phyloP scores from a whole-genome alignment of 2,797 vertebrate genomes.

The Clarias laeviceps region DNA sequence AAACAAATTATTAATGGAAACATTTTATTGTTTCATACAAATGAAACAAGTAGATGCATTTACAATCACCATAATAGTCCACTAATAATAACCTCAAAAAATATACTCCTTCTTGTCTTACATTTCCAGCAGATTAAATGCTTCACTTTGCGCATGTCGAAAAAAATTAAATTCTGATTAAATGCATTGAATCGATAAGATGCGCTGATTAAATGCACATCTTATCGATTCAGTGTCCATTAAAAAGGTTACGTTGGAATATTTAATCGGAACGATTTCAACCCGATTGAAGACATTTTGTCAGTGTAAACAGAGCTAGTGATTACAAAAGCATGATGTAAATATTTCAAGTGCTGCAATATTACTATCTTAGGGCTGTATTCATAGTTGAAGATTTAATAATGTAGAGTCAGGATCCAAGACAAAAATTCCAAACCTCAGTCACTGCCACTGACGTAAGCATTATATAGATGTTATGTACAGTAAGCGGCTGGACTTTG shows the following conservation, averaged over 20 bases:
- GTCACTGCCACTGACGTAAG: neutral
- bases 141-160: too few species aligned
- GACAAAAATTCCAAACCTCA: neutral
- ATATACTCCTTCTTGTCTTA: too few species aligned
- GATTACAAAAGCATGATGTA: neutral
- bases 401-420: neutral
- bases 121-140: too few species aligned
- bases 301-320: neutral
- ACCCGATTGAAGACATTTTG: too few species aligned
- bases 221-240: too few species aligned
- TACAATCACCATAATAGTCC: too few species aligned
- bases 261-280: too few species aligned
- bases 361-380: neutral
- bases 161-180: too few species aligned
- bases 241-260: too few species aligned
- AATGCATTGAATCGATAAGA: too few species aligned
- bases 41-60: neutral
- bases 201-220: too few species aligned
- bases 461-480: neutral
- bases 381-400: neutral
- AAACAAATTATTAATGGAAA: neutral
- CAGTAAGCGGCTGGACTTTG: neutral
- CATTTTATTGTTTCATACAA: neutral
- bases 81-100: too few species aligned
- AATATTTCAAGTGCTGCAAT: neutral